A percentile compares a stretch with the other conserved stretches of the same genome.
These are phyloP conservation scores for Peucedramus taeniatus DNA, from an alignment of 2,113 vertebrate genomes.

Conservation along the genomic window DNA sequence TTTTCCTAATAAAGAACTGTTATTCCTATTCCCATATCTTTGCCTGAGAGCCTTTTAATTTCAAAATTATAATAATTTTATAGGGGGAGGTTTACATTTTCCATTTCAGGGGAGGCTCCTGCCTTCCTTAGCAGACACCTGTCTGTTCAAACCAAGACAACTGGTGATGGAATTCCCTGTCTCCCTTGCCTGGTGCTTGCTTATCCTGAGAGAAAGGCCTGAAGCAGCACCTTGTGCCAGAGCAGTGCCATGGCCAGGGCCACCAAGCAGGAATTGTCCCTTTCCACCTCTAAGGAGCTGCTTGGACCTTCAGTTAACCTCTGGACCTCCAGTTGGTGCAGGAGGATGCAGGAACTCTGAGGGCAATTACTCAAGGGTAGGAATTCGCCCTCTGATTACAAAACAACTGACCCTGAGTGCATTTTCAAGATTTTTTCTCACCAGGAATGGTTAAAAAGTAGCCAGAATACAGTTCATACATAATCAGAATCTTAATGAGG, in stretches of 20 bases:
- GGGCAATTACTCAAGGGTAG: not conserved
- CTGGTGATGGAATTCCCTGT: not conserved
- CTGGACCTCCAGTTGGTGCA: not conserved
- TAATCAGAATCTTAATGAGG: not conserved
- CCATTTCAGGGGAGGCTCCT: not conserved
- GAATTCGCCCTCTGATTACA: not conserved
- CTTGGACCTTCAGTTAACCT: constrained; percentile 5
- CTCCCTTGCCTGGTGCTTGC: not conserved
- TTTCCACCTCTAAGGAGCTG: not conserved
- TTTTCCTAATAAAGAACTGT: not conserved
- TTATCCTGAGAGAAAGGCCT: not conserved
- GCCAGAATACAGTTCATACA: constrained; percentile 4
- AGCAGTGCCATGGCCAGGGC: not conserved
- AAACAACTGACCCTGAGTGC: not conserved
- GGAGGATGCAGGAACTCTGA: not conserved
- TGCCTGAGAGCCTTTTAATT: not conserved
- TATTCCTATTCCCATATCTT: not conserved
- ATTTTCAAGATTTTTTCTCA: not conserved
- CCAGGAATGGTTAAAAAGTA: constrained; percentile 49
- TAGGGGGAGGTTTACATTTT: not conserved
- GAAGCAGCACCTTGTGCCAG: not conserved
- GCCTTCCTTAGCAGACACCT: not conserved
- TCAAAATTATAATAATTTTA: not conserved
- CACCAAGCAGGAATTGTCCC: not conserved
- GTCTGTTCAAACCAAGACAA: not conserved